Conservation (phyloP, 1,140 invertebrate species). For the Metaphire vulgaris region DNA sequence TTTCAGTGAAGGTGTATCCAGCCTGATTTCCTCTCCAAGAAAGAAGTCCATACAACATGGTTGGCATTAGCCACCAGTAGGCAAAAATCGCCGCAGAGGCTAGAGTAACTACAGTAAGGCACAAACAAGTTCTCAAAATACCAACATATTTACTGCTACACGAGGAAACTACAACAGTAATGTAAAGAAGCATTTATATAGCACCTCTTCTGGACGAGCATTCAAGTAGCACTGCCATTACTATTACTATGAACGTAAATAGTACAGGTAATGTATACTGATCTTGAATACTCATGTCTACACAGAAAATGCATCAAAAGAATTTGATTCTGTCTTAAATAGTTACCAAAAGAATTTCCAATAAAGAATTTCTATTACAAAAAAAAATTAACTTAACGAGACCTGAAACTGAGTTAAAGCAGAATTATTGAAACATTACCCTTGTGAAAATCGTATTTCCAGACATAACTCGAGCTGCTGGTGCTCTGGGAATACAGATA, state of each 20-base stretch:
- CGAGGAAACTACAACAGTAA: not conserved
- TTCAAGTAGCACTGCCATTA: too few relatives aligned
- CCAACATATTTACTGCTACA: not conserved
- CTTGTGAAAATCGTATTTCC: constrained; percentile 89
- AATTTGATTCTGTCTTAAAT: too few relatives aligned
- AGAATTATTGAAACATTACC: too few relatives aligned
- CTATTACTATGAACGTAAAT: too few relatives aligned
- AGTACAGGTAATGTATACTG: too few relatives aligned
- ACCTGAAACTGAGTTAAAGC: too few relatives aligned
- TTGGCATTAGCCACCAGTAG: constrained; percentile 80
- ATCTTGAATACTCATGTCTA: too few relatives aligned
- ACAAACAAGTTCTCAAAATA: constrained; percentile 21
- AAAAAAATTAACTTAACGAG: too few relatives aligned
- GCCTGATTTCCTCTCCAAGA: constrained; percentile 69
- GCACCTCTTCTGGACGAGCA: too few relatives aligned
- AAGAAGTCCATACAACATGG: constrained; percentile 71
- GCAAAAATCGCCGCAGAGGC: constrained; percentile 80
- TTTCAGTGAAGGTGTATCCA: constrained; percentile 63
- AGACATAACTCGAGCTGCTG: constrained; percentile 59
- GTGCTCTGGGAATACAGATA: constrained; percentile 68
- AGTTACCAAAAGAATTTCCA: not conserved
- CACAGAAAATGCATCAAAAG: too few relatives aligned
- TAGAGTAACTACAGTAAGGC: constrained; percentile 63
- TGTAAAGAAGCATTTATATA: constrained; percentile 11
- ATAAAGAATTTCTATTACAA: too few relatives aligned